Evolutionary conservation across 1,140 invertebrate species (phyloP).

Genomic region (Danaus melanippus): DNA sequence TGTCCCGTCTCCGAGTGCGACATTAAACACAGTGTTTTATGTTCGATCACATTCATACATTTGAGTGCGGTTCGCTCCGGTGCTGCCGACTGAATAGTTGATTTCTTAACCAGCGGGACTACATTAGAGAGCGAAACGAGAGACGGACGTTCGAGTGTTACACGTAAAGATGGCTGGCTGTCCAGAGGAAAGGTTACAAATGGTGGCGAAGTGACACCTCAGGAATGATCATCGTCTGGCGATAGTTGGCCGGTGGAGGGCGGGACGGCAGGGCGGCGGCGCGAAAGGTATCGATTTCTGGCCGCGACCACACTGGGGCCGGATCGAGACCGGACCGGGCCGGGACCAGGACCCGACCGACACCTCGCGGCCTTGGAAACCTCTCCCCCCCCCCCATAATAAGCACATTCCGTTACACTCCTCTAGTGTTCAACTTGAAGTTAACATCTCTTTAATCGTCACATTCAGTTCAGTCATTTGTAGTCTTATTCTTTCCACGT

Average conservation of each 20-base stretch:
- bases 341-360: background rate
- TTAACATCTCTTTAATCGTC: too few relatives aligned
- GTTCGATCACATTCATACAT: too few relatives aligned
- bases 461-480: too few relatives aligned
- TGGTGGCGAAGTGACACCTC: constrained; percentile 8
- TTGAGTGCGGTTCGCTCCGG: background rate
- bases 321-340: constrained; percentile 11
- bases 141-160: too few relatives aligned
- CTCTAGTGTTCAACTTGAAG: too few relatives aligned
- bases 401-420: too few relatives aligned
- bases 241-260: constrained; percentile 3
- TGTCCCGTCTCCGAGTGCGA: too few relatives aligned
- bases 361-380: constrained; percentile 21
- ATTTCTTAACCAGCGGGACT: constrained; percentile 14
- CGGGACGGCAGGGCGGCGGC: constrained; percentile 32
- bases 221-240: constrained; percentile 15
- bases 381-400: background rate
- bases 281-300: constrained; percentile 55
- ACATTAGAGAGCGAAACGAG: constrained; percentile 14
- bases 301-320: constrained; percentile 18
- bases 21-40: too few relatives aligned
- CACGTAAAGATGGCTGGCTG: too few relatives aligned
- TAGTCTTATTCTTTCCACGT: too few relatives aligned
- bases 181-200: too few relatives aligned
- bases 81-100: constrained; percentile 10